Percentiles rank a stretch among this genome's conserved stretches.
Conservation (phyloP, 2,888 invertebrate species). For the Ceriagrion tenellum region DNA sequence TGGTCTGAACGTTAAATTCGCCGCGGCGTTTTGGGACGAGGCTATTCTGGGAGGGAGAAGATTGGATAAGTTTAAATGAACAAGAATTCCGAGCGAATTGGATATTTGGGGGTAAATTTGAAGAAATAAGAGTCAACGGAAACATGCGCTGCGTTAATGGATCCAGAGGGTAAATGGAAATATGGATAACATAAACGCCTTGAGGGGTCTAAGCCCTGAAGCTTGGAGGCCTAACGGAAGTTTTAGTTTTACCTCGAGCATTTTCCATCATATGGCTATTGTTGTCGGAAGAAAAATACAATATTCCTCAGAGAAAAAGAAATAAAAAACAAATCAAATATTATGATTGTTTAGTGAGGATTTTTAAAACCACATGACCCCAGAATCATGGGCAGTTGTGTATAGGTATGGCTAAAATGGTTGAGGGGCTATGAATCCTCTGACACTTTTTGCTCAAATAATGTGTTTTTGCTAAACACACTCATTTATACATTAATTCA, state of each 20-base stretch:
- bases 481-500: too few relatives aligned
- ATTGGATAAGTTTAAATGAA: constrained; percentile 3
- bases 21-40: background rate
- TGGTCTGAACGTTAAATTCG: too few relatives aligned
- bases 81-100: background rate
- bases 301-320: too few relatives aligned
- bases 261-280: background rate
- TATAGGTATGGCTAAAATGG: too few relatives aligned
- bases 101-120: background rate
- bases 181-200: background rate
- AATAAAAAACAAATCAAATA: too few relatives aligned
- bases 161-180: background rate
- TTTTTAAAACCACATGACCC: too few relatives aligned
- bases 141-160: background rate
- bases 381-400: too few relatives aligned
- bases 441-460: too few relatives aligned
- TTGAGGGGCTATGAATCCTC: too few relatives aligned
- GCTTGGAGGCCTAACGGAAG: background rate
- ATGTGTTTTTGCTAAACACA: too few relatives aligned
- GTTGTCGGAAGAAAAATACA: background rate
- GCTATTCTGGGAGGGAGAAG: background rate
- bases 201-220: background rate
- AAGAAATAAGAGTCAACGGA: background rate
- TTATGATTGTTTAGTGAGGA: too few relatives aligned
- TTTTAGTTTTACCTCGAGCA: background rate